Base-by-base conservation (phyloP, 2,113 vertebrate species). In the Miniopterus natalensis region DNA sequence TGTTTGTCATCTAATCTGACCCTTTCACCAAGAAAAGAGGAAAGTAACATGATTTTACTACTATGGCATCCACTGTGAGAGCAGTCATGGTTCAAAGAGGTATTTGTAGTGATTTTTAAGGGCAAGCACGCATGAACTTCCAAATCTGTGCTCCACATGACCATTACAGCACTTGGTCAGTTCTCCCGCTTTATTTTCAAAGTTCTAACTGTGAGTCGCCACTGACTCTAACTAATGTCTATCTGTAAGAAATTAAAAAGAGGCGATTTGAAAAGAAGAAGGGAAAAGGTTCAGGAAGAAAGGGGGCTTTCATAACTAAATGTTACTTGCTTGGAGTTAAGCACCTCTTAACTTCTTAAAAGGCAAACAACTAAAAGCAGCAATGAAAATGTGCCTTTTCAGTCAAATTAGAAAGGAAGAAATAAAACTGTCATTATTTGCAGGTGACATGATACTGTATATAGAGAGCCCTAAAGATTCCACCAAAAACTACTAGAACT, bases 61-160 rank as follows among this genome's bases (percentile, higher is more conserved):
- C 13, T 0, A 0, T 0, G 6, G n/a, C 42, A 12, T 4, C 14
- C 18, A 1, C 79, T 31, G 12, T 11, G 36, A 61, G n/a, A 20
- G 18, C 0, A 51, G 49, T 29, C 75, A 5, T 5, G 1, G 27
- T 55, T 5, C 61, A 9, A 31, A 73, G 36, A 63, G 18, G 6
- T 40, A 27, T 66, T 83, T 29, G 84, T 17, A 59, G 84, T 31
- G 84, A 51, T 49, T 59, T n/a, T 40, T 74, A 31, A 74, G 75
- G 27, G 4, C 88, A 45, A 17, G 11, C 20, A 21, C n/a, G 73
- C 15, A 11, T 1, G 8, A 73, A 63, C 57, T 49, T 53, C 75
- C 57, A 59, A 12, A 57, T 20, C 88, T 49, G 53, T 3, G 63
- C n/a, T 61, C 45, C 74, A 0, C 0, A 8, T 4, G 57, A 27